Evolutionary conservation across 1,140 invertebrate genomes (phyloP), one percentile per base, ranked within the genome.

Genomic region (Scaptomyza pallida): DNA sequence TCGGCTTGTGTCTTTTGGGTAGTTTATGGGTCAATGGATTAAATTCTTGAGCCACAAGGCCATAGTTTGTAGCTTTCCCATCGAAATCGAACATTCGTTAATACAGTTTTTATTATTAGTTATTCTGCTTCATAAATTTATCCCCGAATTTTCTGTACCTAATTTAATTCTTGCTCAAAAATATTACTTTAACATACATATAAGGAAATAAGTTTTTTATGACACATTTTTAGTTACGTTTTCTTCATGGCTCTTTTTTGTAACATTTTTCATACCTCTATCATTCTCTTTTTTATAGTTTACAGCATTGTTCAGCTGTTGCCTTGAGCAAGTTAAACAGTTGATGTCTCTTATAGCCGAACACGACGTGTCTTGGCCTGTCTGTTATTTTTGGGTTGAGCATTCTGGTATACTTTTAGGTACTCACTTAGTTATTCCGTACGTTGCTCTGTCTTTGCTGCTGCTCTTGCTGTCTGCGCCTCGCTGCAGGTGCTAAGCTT

Each of bases 391-490:
- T 67, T 67, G 33, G 15, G 23, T 26, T 17, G n/a, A 44, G 56
- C 15, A 67, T 68, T 74, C 21, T 30, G 15, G 63, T 57, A 51
- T 48, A 48, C 43, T 45, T 68, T 72, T 57, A 37, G 60, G 50
- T 62, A 69, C 65, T 69, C 69, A 85, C 81, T 85, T 85, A 80
- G 76, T 68, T 85, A 85, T 85, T 86, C 81, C 57, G 73, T 73
- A 61, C 80, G 80, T 86, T 64, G 71, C 63, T 67, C 43, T 63
- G 61, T 41, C 54, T 63, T 59, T 69, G 59, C 60, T 65, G 52
- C 52, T 75, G 37, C 62, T 75, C 30, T 57, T 43, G 48, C 52
- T 85, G 74, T 82, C 79, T 67, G 61, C 57, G 57, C 45, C 57
- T 67, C 71, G 43, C 56, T 82, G 77, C 81, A 86, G 81, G 81